Evolutionary conservation across 1,140 invertebrate genomes (phyloP).

Genomic region (Drosophila leontia): DNA sequence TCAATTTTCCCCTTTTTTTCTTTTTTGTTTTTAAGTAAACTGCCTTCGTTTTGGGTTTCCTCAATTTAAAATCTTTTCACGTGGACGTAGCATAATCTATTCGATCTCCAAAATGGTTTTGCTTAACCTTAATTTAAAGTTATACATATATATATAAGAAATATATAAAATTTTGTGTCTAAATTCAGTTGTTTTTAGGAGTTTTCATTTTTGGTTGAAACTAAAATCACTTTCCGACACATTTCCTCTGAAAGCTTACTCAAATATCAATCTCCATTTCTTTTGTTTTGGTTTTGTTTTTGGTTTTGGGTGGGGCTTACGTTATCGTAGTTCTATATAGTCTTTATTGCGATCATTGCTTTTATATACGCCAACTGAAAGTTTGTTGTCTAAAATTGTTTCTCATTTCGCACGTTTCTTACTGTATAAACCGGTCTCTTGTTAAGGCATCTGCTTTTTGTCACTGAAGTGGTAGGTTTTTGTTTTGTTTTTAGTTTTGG

Average conservation of each 20-base stretch:
- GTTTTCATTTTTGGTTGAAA: slow-evolving; percentile 55
- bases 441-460: slow-evolving; percentile 84
- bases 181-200: slow-evolving; percentile 84
- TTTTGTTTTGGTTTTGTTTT: slow-evolving; percentile 16
- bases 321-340: slow-evolving; percentile 67
- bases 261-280: slow-evolving; percentile 36
- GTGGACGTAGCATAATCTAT: slow-evolving; percentile 59
- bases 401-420: slow-evolving; percentile 51
- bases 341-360: slow-evolving; percentile 55
- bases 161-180: slow-evolving; percentile 82
- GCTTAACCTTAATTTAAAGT: slow-evolving; percentile 67
- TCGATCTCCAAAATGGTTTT: slow-evolving; percentile 57
- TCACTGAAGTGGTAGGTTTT: slow-evolving; percentile 73
- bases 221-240: slow-evolving; percentile 45
- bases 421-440: slow-evolving; percentile 78
- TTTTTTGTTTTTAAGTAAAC: slow-evolving; percentile 45
- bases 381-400: slow-evolving; percentile 68
- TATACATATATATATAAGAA: slow-evolving; percentile 65
- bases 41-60: slow-evolving; percentile 32
- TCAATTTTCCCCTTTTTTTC: slow-evolving; percentile 4
- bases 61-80: slow-evolving; percentile 69
- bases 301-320: slow-evolving; percentile 79
- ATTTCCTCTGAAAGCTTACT: slow-evolving; percentile 21
- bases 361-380: slow-evolving; percentile 60
- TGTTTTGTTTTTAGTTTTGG: slow-evolving; percentile 43